Evolutionary conservation across 2,888 invertebrate genomes (phyloP).

Genomic region (Dynastes tityus): DNA sequence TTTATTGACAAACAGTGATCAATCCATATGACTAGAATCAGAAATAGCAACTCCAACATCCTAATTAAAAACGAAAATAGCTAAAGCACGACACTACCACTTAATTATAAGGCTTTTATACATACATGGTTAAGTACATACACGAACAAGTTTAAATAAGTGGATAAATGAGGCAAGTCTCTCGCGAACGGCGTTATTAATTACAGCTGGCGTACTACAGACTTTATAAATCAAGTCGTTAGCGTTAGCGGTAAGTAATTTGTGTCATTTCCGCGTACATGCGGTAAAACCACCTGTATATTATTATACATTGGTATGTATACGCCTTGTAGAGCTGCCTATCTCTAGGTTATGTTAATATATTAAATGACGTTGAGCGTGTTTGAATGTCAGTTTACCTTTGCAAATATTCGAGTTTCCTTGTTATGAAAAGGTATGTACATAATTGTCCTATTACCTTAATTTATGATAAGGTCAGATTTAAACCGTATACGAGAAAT

Average conservation of each 20-base stretch:
- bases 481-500: not conserved
- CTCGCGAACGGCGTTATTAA: conserved; percentile 30
- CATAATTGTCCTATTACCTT: not conserved
- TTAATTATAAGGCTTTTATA: not conserved
- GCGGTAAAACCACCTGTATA: conserved; percentile 13
- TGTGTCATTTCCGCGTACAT: conserved; percentile 34
- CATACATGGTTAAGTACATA: not conserved
- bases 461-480: not conserved
- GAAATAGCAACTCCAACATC: too few relatives aligned
- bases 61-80: too few relatives aligned
- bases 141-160: conserved; percentile 15
- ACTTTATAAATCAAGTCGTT: conserved; percentile 24
- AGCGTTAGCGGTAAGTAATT: conserved; percentile 15
- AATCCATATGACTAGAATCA: too few relatives aligned
- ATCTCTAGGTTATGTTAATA: conserved; percentile 15
- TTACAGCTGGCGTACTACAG: conserved; percentile 12
- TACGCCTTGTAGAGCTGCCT: not conserved
- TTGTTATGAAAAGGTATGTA: not conserved
- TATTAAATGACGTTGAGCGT: conserved; percentile 24
- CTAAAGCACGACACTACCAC: too few relatives aligned
- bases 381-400: conserved; percentile 3
- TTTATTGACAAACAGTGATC: too few relatives aligned
- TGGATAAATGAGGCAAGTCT: conserved; percentile 13
- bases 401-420: conserved; percentile 3
- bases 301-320: conserved; percentile 19